Evolutionary conservation across 1,140 invertebrate species (phyloP).

Genomic region (Eriocheir sinensis): DNA sequence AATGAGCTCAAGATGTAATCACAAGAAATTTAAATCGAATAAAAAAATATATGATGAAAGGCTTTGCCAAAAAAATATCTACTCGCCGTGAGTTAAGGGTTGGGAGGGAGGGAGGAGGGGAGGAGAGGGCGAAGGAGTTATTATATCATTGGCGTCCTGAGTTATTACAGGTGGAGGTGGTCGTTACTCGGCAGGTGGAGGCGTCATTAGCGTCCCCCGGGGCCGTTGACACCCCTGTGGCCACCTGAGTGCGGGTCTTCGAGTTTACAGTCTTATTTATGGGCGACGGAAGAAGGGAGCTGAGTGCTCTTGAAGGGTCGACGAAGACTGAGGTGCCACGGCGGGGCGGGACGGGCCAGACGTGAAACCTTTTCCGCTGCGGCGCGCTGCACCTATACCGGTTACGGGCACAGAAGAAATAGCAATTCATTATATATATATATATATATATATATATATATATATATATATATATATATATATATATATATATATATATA

Average conservation of each 20-base stretch:
- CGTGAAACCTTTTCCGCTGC: too few relatives aligned
- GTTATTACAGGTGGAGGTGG: conserved; percentile 26
- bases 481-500: too few relatives aligned
- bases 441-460: too few relatives aligned
- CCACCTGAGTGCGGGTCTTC: neutral
- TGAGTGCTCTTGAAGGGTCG: neutral
- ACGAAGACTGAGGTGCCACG: neutral
- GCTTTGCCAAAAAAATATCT: neutral
- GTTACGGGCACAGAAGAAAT: too few relatives aligned
- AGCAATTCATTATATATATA: too few relatives aligned
- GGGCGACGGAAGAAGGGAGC: neutral
- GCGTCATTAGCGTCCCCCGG: conserved; percentile 33
- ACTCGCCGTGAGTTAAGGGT: neutral
- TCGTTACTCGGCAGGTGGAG: neutral
- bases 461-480: too few relatives aligned
- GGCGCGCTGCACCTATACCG: too few relatives aligned
- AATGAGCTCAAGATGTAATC: neutral
- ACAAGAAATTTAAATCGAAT: neutral
- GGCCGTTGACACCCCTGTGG: neutral
- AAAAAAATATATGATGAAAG: neutral
- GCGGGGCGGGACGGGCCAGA: neutral
- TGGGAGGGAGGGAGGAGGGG: conserved; percentile 28
- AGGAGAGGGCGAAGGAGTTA: conserved; percentile 28
- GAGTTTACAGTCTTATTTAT: neutral
- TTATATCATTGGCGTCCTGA: conserved; percentile 40